These are phyloP conservation scores for Chesias legatella DNA, from an alignment of 2,888 invertebrate genomes.

Conservation along the genomic window DNA sequence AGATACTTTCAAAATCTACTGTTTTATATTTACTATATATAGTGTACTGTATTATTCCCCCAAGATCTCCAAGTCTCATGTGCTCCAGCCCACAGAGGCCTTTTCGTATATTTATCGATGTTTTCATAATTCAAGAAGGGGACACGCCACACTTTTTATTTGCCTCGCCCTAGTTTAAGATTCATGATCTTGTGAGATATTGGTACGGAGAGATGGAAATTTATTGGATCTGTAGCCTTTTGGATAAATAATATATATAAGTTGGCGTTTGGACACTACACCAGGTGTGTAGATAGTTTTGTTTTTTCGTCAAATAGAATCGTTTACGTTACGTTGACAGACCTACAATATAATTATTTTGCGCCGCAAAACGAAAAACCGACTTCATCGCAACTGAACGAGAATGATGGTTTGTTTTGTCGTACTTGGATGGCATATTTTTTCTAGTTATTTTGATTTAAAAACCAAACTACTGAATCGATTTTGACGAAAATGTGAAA, in stretches of 20 bases:
- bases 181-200: conserved; percentile 72
- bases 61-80: conserved; percentile 9
- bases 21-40: too few species aligned
- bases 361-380: too few species aligned
- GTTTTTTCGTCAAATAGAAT: neutral
- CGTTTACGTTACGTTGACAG: too few species aligned
- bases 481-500: too few species aligned
- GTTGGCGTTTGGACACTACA: conserved; percentile 23
- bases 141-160: conserved; percentile 63
- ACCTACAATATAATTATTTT: too few species aligned
- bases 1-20: too few species aligned
- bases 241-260: conserved; percentile 34
- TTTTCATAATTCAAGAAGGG: conserved; percentile 71
- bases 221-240: conserved; percentile 37
- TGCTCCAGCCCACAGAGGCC: conserved; percentile 12
- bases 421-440: too few species aligned
- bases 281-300: conserved; percentile 14
- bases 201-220: conserved; percentile 35
- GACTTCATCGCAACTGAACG: too few species aligned
- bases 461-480: too few species aligned
- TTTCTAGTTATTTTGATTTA: too few species aligned
- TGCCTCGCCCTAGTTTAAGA: conserved; percentile 62
- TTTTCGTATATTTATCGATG: conserved; percentile 67
- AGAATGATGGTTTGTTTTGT: too few species aligned
- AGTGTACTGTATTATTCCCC: conserved; percentile 4